These are phyloP conservation scores for Helogale parvula DNA, from an alignment of 2,113 vertebrate genomes.

Conservation along the genomic window DNA sequence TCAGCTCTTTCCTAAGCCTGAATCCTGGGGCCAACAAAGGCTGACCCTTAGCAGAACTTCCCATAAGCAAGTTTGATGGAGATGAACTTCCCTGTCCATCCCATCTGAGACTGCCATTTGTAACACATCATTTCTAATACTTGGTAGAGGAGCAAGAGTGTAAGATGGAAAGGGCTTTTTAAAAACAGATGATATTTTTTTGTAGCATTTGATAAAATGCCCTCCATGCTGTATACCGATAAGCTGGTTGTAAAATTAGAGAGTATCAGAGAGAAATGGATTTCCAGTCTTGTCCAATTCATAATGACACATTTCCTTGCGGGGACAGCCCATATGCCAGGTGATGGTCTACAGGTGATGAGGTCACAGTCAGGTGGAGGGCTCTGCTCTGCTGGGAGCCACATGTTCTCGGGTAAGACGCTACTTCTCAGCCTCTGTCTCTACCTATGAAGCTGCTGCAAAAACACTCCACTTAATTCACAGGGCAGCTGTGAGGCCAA, in stretches of 20 bases:
- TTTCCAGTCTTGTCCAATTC: background rate
- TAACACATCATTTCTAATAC: background rate
- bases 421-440: background rate
- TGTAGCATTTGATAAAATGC: background rate
- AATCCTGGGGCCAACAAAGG: background rate
- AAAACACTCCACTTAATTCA: background rate
- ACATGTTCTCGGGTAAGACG: accelerated
- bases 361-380: background rate
- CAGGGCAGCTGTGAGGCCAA: background rate
- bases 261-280: background rate
- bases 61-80: background rate
- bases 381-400: background rate
- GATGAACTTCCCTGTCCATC: background rate
- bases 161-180: slow-evolving; percentile 27
- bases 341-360: too few relatives aligned
- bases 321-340: accelerated
- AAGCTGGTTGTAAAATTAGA: background rate
- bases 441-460: background rate
- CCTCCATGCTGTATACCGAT: background rate
- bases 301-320: background rate
- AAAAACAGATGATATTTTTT: background rate
- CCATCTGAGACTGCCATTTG: background rate
- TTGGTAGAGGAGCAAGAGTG: background rate
- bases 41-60: background rate
- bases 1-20: background rate